Percentiles rank a stretch among this genome's conserved stretches.
Conservation (phyloP, 2,113 vertebrate species). For the Echinops telfairi region DNA sequence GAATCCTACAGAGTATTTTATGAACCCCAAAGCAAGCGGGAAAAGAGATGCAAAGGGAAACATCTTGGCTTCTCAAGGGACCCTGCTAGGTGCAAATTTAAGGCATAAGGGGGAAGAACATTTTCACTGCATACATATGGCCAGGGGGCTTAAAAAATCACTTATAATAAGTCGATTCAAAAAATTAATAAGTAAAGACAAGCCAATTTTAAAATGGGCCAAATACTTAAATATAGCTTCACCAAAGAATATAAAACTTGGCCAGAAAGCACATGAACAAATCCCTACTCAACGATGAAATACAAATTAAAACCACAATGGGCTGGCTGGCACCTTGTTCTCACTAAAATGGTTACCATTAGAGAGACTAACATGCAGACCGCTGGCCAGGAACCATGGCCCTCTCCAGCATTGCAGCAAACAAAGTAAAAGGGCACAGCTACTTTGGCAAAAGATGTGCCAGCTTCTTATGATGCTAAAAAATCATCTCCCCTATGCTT, state of each 20-base stretch:
- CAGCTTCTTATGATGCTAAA: slow-evolving; percentile 6
- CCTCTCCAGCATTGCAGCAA: background rate
- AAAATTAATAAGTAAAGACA: background rate
- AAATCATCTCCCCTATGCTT: slow-evolving; percentile 6
- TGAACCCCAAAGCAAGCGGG: background rate
- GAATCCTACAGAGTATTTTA: slow-evolving; percentile 36
- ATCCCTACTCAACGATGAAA: background rate
- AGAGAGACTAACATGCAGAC: background rate
- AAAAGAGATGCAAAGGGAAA: slow-evolving; percentile 19
- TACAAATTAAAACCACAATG: background rate
- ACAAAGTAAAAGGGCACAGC: background rate
- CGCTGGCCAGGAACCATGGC: background rate
- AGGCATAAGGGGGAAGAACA: background rate
- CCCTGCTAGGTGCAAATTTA: slow-evolving; percentile 6
- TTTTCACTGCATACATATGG: background rate
- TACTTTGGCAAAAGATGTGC: background rate
- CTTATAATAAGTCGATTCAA: background rate
- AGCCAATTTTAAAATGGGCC: background rate
- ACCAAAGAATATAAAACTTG: background rate
- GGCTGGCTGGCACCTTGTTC: background rate
- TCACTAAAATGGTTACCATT: background rate
- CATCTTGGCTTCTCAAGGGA: background rate
- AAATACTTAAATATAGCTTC: slow-evolving; percentile 5
- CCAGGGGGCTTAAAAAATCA: background rate
- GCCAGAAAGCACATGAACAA: background rate